Base-by-base conservation (phyloP, 1,140 invertebrate genomes). In the Lanistes nyassanus region DNA sequence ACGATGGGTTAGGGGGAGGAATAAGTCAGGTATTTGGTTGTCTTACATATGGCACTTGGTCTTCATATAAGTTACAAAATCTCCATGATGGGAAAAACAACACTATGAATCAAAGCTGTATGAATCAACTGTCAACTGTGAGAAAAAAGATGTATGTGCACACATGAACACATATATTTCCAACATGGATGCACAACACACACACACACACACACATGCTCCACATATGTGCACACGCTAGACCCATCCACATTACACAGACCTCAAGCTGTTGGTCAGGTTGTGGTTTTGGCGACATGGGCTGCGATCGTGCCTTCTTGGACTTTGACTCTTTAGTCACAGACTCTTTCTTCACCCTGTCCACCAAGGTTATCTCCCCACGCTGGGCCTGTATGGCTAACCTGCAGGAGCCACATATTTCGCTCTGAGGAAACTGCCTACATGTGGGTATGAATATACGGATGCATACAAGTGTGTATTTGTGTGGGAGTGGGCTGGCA, bases 211-310 rank as follows among this genome's bases (percentile, higher is more conserved):
- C n/a, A n/a, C n/a, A n/a, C n/a, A n/a, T n/a, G n/a, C n/a, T n/a
- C n/a, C n/a, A n/a, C n/a, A n/a, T n/a, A n/a, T n/a, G n/a, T n/a
- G n/a, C n/a, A n/a, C n/a, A n/a, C n/a, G n/a, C 34, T 9, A 62
- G 11, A 62, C 26, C 13, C 58, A 62, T 0, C 4, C 26, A 9
- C 58, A 65, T 31, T 21, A 66, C 2, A 42, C 60, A 60, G 76
- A 86, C 86, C 83, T 88, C 86, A 34, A 88, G 75, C 53, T 81
- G 80, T 74, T 87, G 86, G 79, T 87, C 87, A 71, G 81, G 80
- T 77, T 86, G 81, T 29, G 83, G 70, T 77, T 86, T 87, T 3
- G 87, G 85, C 42, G 85, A 87, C 23, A 85, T 47, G 23, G 87
- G 80, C 58, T 87, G 86, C 60, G 84, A 81, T 65, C 82, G 80